Evolutionary conservation across 2,888 invertebrate species (phyloP).

Genomic region (Orthosia incerta): DNA sequence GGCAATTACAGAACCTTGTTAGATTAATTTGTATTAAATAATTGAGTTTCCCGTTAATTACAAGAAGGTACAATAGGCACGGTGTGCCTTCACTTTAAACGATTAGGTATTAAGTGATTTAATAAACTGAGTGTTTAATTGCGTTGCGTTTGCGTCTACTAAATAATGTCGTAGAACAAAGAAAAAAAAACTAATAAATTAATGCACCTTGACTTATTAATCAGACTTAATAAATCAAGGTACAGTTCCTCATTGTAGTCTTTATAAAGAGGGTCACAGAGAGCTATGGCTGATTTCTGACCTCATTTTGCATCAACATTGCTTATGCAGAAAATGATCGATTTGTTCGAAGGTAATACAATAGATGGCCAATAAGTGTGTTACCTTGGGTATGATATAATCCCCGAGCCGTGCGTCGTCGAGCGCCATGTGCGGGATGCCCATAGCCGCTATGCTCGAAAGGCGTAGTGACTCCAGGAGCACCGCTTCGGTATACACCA

Average conservation of each 20-base stretch:
- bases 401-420: slow-evolving; percentile 93
- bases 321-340: not conserved
- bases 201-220: too few species aligned
- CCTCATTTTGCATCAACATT: not conserved
- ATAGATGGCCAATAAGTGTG: not conserved
- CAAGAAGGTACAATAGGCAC: too few species aligned
- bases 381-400: slow-evolving; percentile 94
- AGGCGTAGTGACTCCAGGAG: slow-evolving; percentile 94
- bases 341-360: not conserved
- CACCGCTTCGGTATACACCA: slow-evolving; percentile 95
- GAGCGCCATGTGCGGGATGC: slow-evolving; percentile 95
- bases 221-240: not conserved
- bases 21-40: not conserved
- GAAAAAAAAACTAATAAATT: not conserved
- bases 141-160: too few species aligned
- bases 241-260: not conserved
- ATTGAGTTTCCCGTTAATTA: too few species aligned
- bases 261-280: not conserved
- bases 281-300: not conserved
- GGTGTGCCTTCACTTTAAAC: not conserved
- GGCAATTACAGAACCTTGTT: slow-evolving; percentile 38
- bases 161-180: not conserved
- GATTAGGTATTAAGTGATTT: not conserved
- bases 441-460: slow-evolving; percentile 94
- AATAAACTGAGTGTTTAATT: not conserved